Evolutionary conservation across 2,797 vertebrate species (phyloP), one percentile per base, ranked within the genome.

Genomic region (Aulostomus chinensis): DNA sequence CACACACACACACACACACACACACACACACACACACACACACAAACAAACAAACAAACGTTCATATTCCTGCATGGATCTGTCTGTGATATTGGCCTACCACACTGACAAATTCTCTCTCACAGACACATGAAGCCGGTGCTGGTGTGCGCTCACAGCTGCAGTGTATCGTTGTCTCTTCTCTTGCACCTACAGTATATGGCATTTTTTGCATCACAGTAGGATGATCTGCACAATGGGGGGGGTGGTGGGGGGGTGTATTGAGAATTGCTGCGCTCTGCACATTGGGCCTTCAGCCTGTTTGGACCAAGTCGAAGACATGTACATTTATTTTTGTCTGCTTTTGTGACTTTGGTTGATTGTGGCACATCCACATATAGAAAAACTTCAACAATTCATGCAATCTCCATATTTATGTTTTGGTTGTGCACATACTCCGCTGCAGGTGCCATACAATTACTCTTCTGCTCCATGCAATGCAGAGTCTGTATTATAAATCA

Each of bases 101-200:
- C 39, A 48, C 53, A 33, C 39, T 68, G 71, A 74, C 53, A 70
- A 43, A 73, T 80, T 61, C 43, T 64, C 46, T 33, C 48, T 54
- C 56, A 73, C 73, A 73, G 76, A 67, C 59, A 68, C 67, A 61
- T 45, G 1, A 28, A 26, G 43, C 9, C 11, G 9, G 3, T 12
- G n/a, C 11, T 4, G 4, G 9, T 30, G 10, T 12, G 3, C 10
- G 9, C 32, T n/a, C 12, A 31, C 37, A 63, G 31, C 42, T 41
- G 37, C 49, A 47, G 28, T 25, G 20, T 31, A 2, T 20, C 16
- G 42, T 7, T 30, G n/a, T 36, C 13, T 7, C 7, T 31, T 35
- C 24, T 11, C 21, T 28, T 37, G 25, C 4, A 4, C 9, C 25
- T n/a, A n/a, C n/a, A n/a, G n/a, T 46, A 2, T 24, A 46, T 24